phyloP scores from a whole-genome alignment of 2,113 vertebrate genomes.

The Eurypyga helias region DNA sequence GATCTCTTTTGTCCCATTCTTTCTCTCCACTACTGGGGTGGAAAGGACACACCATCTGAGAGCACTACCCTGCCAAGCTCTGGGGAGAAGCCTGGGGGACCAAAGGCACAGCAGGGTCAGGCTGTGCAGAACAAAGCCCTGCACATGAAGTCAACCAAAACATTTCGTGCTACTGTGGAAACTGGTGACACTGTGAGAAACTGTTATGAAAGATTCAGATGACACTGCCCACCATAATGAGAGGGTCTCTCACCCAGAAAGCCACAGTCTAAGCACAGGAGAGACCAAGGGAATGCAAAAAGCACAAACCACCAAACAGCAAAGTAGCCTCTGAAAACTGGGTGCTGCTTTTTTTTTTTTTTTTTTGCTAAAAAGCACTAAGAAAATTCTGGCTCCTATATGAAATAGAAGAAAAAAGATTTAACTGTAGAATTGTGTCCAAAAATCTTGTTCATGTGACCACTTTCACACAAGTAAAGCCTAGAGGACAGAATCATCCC shows the following conservation, averaged over 20 bases:
- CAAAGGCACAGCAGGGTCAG: not conserved
- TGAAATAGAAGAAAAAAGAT: not conserved
- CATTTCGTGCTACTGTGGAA: not conserved
- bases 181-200: not conserved
- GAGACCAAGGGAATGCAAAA: not conserved
- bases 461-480: not conserved
- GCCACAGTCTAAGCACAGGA: not conserved
- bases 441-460: not conserved
- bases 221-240: not conserved
- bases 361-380: not conserved
- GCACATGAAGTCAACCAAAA: rapidly evolving
- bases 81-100: not conserved
- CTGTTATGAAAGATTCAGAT: not conserved
- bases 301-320: not conserved
- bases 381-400: not conserved
- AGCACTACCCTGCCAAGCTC: not conserved
- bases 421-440: not conserved
- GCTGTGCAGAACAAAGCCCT: not conserved
- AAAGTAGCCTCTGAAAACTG: not conserved
- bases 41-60: not conserved
- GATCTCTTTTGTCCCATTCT: not conserved
- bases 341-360: not conserved
- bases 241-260: not conserved
- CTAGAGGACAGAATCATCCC: not conserved
- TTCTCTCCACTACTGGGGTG: not conserved